Evolutionary conservation across 2,888 invertebrate genomes (phyloP).

Genomic region (Thalpophila matura): DNA sequence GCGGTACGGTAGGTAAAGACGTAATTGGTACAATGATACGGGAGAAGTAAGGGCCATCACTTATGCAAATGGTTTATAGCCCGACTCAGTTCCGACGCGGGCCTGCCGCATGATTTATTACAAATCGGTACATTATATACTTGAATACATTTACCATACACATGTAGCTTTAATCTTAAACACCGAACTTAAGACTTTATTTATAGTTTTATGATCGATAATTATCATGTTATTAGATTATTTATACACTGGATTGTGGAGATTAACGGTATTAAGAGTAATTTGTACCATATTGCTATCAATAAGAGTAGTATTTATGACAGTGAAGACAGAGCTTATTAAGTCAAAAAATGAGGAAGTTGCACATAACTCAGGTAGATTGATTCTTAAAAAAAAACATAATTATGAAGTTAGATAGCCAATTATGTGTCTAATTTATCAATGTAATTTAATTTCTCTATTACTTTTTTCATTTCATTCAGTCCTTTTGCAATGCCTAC

Average conservation of each 20-base stretch:
- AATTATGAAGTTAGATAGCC: neutral
- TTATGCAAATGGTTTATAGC: constrained; percentile 81
- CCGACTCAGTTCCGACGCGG: constrained; percentile 62
- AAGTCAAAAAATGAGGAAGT: constrained; percentile 3
- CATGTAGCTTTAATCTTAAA: constrained; percentile 49
- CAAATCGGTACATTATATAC: constrained; percentile 61
- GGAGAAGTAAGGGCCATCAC: constrained; percentile 72
- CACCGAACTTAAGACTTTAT: constrained; percentile 48
- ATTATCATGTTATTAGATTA: constrained; percentile 56
- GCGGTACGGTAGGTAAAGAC: constrained; percentile 60
- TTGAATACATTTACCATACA: constrained; percentile 47
- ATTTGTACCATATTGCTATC: constrained; percentile 38
- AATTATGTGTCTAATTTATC: neutral
- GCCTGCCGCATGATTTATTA: constrained; percentile 70
- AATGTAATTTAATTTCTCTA: neutral
- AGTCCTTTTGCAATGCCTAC: constrained; percentile 24
- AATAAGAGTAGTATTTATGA: constrained; percentile 31
- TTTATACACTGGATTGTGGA: constrained; percentile 32
- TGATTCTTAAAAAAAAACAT: neutral
- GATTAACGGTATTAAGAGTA: constrained; percentile 45
- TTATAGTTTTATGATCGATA: constrained; percentile 60
- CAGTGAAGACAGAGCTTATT: constrained; percentile 6
- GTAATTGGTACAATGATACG: constrained; percentile 73
- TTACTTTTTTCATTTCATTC: neutral
- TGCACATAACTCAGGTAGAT: constrained; percentile 9